Conservation (phyloP, 2,113 vertebrate species). For the Sigmodon hispidus region DNA sequence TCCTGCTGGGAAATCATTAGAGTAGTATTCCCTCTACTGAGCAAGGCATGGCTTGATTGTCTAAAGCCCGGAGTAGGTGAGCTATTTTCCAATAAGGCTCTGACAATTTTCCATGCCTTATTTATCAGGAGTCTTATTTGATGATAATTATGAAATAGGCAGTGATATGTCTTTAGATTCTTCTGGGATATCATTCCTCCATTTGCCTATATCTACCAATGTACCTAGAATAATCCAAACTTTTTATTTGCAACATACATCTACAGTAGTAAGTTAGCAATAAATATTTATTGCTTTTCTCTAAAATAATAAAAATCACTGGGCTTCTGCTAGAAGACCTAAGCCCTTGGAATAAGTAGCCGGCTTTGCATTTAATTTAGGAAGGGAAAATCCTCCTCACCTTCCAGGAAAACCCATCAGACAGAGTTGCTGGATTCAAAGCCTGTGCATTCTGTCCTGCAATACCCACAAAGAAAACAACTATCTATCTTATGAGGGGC, state of each 20-base stretch:
- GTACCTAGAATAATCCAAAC: not conserved
- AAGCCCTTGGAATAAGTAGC: too few relatives aligned
- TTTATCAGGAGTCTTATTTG: not conserved
- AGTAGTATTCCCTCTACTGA: not conserved
- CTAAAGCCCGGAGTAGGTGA: not conserved
- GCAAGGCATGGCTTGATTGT: not conserved
- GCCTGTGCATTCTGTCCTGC: not conserved
- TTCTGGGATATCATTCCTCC: not conserved
- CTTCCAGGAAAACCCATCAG: not conserved
- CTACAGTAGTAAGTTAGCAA: conserved; percentile 11
- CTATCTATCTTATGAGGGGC: accelerated
- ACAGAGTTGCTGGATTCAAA: not conserved
- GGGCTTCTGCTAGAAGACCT: not conserved
- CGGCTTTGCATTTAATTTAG: not conserved
- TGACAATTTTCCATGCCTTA: not conserved
- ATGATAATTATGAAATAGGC: conserved; percentile 3
- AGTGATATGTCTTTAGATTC: not conserved
- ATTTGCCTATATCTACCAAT: not conserved
- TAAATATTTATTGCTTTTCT: conserved; percentile 39
- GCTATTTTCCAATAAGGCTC: not conserved
- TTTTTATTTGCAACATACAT: conserved; percentile 22
- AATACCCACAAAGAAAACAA: accelerated
- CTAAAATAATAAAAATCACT: conserved; percentile 8
- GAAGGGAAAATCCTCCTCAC: not conserved
- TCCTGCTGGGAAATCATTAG: conserved; percentile 35